Evolutionary conservation across 2,888 invertebrate genomes (phyloP), one percentile per base, ranked within the genome.

Genomic region (Pantelozetes paolii): DNA sequence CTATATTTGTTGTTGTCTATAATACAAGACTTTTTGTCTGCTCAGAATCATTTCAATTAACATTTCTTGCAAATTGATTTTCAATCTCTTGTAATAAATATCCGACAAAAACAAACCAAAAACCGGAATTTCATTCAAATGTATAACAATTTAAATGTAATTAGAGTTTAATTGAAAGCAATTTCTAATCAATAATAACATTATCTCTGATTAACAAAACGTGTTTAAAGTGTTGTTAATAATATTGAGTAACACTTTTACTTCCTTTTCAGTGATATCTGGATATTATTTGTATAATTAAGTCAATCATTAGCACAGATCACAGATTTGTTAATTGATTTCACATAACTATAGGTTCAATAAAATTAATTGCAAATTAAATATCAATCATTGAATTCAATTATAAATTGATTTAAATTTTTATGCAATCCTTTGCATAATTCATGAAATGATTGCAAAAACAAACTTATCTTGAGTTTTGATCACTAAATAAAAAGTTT

Each of bases 251-350:
- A 62, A 59, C 28, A 18, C 30, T 62, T 62, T 9, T 62, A 62
- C 32, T 62, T 62, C 62, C 62, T 30, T n/a, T n/a, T n/a, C n/a
- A n/a, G n/a, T n/a, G 62, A 5, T 62, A 62, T 62, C 32, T 32
- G 8, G 2, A n/a, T 26, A 50, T 50, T 50, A n/a, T 26, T 26
- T 54, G 5, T 18, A 28, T 62, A 62, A 62, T 62, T 9, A 62
- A 62, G 9, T 36, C 36, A 62, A 62, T 62, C 32, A 62, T 62
- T 62, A 32, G 13, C 32, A 62, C 62, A 62, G 45, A 45, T 45
- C 32, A 62, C 62, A 62, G 45, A 45, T 45, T 45, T 45, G 6
- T 15, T 13, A 45, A 15, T 45, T 11, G 45, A 45, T 45, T 45
- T 9, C 15, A 45, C 18, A 18, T 2, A 45, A 36, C 5, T 36